phyloP scores from a whole-genome alignment of 2,797 vertebrate species.

The Rhabdomys pumilio region DNA sequence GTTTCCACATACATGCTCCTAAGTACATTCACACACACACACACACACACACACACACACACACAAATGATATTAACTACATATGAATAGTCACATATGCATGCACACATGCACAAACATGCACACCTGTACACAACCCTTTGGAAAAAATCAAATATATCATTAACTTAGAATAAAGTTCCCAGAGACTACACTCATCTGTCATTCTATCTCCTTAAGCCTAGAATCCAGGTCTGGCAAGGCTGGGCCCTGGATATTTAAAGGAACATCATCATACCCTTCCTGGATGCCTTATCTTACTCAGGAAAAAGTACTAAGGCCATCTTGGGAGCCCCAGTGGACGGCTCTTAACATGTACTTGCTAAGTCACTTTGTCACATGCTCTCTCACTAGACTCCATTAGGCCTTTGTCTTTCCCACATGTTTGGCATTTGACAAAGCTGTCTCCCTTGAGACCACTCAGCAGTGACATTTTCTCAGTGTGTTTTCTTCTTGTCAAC shows the following conservation, averaged over 20 bases:
- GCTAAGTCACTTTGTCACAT: neutral
- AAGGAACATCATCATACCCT: neutral
- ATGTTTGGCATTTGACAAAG: slow-evolving; percentile 74
- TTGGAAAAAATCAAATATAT: neutral
- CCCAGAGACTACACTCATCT: neutral
- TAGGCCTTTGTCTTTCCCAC: slow-evolving; percentile 6
- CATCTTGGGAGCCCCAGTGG: neutral
- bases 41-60: neutral
- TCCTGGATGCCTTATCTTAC: neutral
- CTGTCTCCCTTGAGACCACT: slow-evolving; percentile 67
- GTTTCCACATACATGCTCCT: neutral
- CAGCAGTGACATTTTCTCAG: slow-evolving; percentile 75
- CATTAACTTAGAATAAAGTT: neutral
- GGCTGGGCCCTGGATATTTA: neutral
- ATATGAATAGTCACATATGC: too few species aligned
- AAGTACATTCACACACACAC: neutral
- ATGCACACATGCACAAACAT: neutral
- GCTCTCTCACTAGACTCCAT: neutral
- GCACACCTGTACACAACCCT: neutral
- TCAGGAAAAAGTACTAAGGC: neutral
- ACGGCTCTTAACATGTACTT: neutral
- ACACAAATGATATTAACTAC: neutral
- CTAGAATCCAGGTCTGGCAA: neutral
- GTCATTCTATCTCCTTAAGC: neutral
- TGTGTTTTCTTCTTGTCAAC: slow-evolving; percentile 77